Conservation (phyloP, 2,888 invertebrate genomes). For the Xylophagus ater region DNA sequence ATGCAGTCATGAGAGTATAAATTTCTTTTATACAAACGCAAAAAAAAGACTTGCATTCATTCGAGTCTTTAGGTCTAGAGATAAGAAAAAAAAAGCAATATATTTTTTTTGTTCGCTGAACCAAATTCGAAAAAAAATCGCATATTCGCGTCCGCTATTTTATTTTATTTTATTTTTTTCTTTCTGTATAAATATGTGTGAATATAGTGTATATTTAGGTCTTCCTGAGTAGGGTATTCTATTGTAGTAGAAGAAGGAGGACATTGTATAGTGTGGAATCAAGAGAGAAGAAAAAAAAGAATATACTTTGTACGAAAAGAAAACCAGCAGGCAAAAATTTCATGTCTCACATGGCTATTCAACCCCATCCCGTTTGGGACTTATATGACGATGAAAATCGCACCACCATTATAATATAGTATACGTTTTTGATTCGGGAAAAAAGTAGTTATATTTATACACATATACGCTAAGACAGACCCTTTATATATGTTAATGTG, state of each 20-base stretch:
- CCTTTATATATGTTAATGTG: constrained; percentile 3
- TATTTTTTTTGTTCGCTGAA: background rate
- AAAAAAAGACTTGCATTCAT: background rate
- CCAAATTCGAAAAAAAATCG: constrained; percentile 4
- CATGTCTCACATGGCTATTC: constrained; percentile 17
- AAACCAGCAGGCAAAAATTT: constrained; percentile 13
- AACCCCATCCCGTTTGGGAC: constrained; percentile 16
- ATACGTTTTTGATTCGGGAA: no score
- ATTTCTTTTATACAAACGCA: background rate
- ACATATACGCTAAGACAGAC: constrained; percentile 5
- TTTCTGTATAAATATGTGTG: constrained; percentile 7
- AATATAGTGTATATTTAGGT: constrained; percentile 4
- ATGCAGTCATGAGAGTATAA: no score
- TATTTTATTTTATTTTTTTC: constrained; percentile 5
- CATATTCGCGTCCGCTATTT: constrained; percentile 11
- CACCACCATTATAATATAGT: no score
- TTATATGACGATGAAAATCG: no score
- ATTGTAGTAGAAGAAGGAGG: no score
- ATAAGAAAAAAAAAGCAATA: background rate
- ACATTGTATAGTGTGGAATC: no score
- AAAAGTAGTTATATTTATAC: no score
- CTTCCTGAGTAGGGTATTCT: constrained; percentile 8
- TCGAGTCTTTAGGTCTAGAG: constrained; percentile 1
- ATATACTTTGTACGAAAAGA: constrained; percentile 8
- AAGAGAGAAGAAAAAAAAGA: constrained; percentile 7